Conservation (phyloP, 2,888 invertebrate species). For the Selenia dentaria region DNA sequence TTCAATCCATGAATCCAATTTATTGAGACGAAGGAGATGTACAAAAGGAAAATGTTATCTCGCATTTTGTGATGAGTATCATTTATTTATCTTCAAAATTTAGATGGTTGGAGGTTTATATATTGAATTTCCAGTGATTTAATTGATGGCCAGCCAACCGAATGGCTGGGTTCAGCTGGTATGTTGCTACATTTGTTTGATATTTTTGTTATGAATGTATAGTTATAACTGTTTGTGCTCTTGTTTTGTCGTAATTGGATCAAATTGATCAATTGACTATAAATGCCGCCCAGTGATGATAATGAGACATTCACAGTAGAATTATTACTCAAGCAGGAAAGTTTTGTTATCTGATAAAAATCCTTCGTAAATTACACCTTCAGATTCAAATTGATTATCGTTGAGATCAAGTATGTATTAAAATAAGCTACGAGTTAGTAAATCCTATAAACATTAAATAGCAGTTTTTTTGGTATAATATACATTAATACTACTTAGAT, state of each 20-base stretch:
- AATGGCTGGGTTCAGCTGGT: slow-evolving; percentile 86
- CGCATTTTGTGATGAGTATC: slow-evolving; percentile 39
- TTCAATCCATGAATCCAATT: not conserved
- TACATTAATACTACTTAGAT: too few species aligned
- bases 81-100: slow-evolving; percentile 29
- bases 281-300: slow-evolving; percentile 39
- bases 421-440: too few species aligned
- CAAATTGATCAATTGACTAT: slow-evolving; percentile 61
- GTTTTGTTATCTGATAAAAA: not conserved
- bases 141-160: slow-evolving; percentile 82
- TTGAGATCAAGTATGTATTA: too few species aligned
- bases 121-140: slow-evolving; percentile 54
- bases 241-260: slow-evolving; percentile 64
- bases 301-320: slow-evolving; percentile 6
- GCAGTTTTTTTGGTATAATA: too few species aligned
- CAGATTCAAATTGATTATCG: too few species aligned
- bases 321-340: not conserved
- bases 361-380: too few species aligned
- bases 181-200: slow-evolving; percentile 45
- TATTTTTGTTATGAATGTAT: slow-evolving; percentile 51
- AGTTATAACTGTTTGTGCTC: slow-evolving; percentile 58
- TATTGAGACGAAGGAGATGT: slow-evolving; percentile 15
- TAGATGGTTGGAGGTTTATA: slow-evolving; percentile 52
- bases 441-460: too few species aligned
- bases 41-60: slow-evolving; percentile 47